Evolutionary conservation across 1,140 invertebrate genomes (phyloP), one percentile per base, ranked within the genome.

Genomic region (Octopus sinensis): DNA sequence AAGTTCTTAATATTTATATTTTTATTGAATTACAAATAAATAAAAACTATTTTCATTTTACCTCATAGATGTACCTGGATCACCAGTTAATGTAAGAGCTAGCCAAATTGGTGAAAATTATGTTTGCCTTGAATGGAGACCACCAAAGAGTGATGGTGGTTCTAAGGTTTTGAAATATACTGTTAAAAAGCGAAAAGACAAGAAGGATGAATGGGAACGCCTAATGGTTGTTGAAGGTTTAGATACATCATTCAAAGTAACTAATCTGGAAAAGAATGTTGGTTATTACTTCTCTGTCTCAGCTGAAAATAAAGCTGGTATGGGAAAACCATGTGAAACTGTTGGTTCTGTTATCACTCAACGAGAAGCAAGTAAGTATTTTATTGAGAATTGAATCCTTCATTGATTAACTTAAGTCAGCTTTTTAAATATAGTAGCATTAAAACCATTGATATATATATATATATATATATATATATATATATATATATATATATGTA

Each of bases 241-340:
- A 89, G 96, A 87, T 17, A 84, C 80, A 12, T 82, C 80, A 13
- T 84, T 97, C 88, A 86, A 86, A 62, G 85, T 87, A 17, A 95
- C 96, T 80, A 94, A 95, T 85, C 90, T 99, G 9, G 94, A 93
- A 4, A 96, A 98, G 91, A 96, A 96, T 52, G 95, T 97, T 88
- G 96, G 98, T 90, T 99, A 99, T 89, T 96, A 98, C 91, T 99
- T 99, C 90, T 94, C 97, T 87, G 95, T 99, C 3, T 95, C 95
- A 9, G 98, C 97, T 54, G 93, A 97, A 53, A 99, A 99, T 91
- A 96, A 96, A 54, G 96, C 97, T 80, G 98, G 97, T 43, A 93
- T 94, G 81, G 97, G 98, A 87, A 94, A 95, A 82, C 94, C 97
- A 13, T 91, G 98, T 84, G 96, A 95, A 89, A 95, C 97, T 0